These are phyloP conservation scores for Progne subis DNA, from an alignment of 2,113 vertebrate species.

Conservation along the genomic window DNA sequence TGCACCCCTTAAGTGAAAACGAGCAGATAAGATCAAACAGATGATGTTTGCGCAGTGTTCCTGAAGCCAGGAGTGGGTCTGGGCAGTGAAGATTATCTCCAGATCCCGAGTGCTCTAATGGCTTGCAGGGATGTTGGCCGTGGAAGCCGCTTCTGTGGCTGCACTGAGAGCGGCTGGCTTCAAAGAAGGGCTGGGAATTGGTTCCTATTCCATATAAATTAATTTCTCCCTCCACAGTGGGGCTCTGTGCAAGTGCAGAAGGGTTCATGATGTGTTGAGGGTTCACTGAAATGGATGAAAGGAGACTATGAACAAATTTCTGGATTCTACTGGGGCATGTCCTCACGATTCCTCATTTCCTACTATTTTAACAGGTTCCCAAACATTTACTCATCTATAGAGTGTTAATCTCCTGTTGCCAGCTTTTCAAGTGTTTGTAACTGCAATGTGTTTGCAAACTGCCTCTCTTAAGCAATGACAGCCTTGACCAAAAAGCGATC, in stretches of 20 bases:
- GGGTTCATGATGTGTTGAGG: background rate
- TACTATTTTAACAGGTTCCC: background rate
- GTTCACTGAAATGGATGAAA: background rate
- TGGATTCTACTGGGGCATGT: background rate
- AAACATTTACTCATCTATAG: background rate
- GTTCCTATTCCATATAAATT: background rate
- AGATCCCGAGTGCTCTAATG: background rate
- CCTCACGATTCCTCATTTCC: background rate
- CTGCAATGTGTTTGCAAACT: background rate
- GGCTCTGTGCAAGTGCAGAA: background rate
- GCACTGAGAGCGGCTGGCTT: background rate
- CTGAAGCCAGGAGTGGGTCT: background rate
- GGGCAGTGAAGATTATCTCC: background rate
- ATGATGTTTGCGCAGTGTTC: background rate
- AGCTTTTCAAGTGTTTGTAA: background rate
- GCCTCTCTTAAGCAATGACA: background rate
- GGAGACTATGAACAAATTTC: background rate
- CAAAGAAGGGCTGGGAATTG: background rate
- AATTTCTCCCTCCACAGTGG: background rate
- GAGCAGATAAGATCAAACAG: background rate
- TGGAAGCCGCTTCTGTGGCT: background rate
- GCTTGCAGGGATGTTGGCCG: background rate
- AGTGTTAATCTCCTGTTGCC: background rate
- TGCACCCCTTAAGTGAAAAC: background rate
- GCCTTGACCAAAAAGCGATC: background rate